A percentile compares a stretch with the other conserved stretches of the same genome.
Evolutionary conservation across 2,113 vertebrate species (phyloP).

Genomic region (Megaleporinus macrocephalus): DNA sequence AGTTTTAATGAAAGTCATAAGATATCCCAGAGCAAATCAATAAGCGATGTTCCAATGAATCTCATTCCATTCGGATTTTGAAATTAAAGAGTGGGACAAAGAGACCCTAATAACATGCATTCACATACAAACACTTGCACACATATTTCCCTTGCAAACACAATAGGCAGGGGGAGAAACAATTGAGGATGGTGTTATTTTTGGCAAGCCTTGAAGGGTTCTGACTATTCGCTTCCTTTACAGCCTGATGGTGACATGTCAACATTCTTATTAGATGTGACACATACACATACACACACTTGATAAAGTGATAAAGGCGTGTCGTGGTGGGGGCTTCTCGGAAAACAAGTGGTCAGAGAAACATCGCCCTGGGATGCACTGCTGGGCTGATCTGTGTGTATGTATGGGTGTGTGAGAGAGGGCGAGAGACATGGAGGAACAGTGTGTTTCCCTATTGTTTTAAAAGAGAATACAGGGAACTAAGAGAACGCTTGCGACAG

Average conservation of each 20-base stretch:
- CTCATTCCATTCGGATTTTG: background rate
- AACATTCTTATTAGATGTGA: conserved; percentile 73
- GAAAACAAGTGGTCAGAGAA: conserved; percentile 61
- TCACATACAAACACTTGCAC: conserved; percentile 36
- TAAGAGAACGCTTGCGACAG: conserved; percentile 44
- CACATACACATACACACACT: conserved; percentile 11
- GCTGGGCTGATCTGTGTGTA: conserved; percentile 8
- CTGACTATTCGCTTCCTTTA: conserved; percentile 68
- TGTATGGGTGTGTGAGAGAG: conserved; percentile 5
- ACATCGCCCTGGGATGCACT: conserved; percentile 46
- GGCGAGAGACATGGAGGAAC: background rate
- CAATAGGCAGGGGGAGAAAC: conserved; percentile 74
- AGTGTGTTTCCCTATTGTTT: conserved; percentile 57
- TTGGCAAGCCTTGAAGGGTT: conserved; percentile 68
- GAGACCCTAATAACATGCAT: conserved; percentile 5
- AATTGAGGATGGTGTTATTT: conserved; percentile 73
- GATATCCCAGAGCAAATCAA: too few species aligned
- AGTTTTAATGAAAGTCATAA: too few species aligned
- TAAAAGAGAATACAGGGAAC: conserved; percentile 64
- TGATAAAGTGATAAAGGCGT: conserved; percentile 23
- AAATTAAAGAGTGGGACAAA: background rate
- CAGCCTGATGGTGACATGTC: conserved; percentile 64
- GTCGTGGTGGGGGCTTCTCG: conserved; percentile 49
- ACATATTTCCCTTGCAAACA: conserved; percentile 70
- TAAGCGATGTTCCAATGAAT: too few species aligned